Conservation (phyloP, 1,140 invertebrate species). For the Scaptomyza hsui region DNA sequence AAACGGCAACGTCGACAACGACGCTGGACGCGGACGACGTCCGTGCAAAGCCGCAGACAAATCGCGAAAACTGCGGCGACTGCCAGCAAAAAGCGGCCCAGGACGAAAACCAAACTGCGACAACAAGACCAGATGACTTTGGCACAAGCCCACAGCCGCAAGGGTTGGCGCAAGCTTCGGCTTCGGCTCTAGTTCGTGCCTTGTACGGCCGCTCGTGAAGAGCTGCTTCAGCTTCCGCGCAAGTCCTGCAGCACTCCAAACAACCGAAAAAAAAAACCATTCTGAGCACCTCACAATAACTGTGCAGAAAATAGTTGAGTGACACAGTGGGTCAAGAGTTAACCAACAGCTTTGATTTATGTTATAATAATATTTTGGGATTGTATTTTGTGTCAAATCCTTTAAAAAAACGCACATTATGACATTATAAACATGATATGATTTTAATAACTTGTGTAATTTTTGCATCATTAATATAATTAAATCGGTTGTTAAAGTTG, state of each 20-base stretch:
- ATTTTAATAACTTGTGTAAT: too few relatives aligned
- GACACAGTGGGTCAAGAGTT: conserved; percentile 21
- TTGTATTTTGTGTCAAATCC: too few relatives aligned
- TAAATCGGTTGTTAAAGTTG: not conserved
- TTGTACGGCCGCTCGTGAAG: not conserved
- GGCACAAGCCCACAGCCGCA: conserved; percentile 14
- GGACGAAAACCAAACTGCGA: conserved; percentile 48
- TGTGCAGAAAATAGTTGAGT: not conserved
- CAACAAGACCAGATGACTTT: conserved; percentile 57
- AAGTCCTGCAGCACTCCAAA: conserved; percentile 58
- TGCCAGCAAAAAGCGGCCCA: conserved; percentile 28
- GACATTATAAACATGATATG: too few relatives aligned
- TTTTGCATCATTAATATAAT: not conserved
- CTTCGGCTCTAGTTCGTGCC: not conserved
- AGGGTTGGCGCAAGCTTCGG: conserved; percentile 14
- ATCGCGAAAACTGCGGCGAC: conserved; percentile 42
- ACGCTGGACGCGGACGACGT: conserved; percentile 27
- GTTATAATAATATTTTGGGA: too few relatives aligned
- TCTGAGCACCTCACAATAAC: not conserved
- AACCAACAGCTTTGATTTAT: too few relatives aligned
- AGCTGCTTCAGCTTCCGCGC: conserved; percentile 69
- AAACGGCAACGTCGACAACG: conserved; percentile 26
- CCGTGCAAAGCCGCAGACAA: conserved; percentile 52
- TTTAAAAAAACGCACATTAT: too few relatives aligned
- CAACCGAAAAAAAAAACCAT: conserved; percentile 4